Conservation (phyloP, 2,113 vertebrate genomes). For the Xiphias gladius region DNA sequence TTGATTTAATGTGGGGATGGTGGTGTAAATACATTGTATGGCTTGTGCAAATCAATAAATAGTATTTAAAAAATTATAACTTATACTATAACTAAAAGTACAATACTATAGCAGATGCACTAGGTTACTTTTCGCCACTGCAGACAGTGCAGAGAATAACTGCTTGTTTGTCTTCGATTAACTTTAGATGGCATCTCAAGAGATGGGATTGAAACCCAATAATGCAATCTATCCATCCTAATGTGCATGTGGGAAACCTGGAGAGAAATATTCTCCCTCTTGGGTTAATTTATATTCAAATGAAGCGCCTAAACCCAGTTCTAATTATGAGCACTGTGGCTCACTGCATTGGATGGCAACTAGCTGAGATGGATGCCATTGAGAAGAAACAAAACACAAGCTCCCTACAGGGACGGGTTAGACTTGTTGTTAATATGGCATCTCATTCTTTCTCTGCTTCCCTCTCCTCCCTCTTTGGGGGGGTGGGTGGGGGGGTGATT, state of each 20-base stretch:
- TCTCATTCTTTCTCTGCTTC: slow-evolving; percentile 28
- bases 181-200: neutral
- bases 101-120: neutral
- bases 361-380: slow-evolving; percentile 39
- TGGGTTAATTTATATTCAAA: slow-evolving; percentile 77
- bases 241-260: slow-evolving; percentile 12
- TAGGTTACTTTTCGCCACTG: neutral
- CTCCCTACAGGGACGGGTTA: slow-evolving; percentile 43
- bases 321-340: slow-evolving; percentile 64
- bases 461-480: slow-evolving; percentile 12
- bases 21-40: no score
- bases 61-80: no score
- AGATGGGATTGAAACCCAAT: slow-evolving; percentile 9
- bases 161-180: neutral
- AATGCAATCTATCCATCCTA: slow-evolving; percentile 18
- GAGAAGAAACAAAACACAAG: slow-evolving; percentile 54
- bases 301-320: slow-evolving; percentile 54
- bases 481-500: slow-evolving; percentile 44
- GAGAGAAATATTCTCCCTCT: slow-evolving; percentile 44
- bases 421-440: slow-evolving; percentile 38
- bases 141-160: neutral
- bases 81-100: neutral
- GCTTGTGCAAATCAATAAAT: no score
- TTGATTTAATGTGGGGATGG: no score
- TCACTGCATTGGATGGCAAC: slow-evolving; percentile 24